Base-by-base conservation (phyloP, 1,140 invertebrate genomes). In the Latrodectus geometricus region DNA sequence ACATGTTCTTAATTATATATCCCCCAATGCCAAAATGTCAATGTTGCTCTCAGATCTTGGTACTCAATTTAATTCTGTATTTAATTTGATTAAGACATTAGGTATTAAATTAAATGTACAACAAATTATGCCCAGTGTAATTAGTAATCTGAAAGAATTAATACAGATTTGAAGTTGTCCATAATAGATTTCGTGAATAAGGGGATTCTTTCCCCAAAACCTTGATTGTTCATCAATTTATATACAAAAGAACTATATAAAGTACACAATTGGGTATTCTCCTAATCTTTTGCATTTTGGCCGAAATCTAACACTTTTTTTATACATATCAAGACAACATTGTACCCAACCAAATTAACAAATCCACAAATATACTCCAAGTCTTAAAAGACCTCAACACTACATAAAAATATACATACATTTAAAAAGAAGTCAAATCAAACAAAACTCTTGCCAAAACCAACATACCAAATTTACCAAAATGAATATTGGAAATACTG, bases 281-380 rank as follows among this genome's bases (percentile, higher is more conserved):
- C 72, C 23, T 11, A 74, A 74, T n/a, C 23, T 74, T 49, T 8
- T 74, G 8, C 23, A 74, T 50, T 49, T 74, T n/a, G 72, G 72
- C 9, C 2, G 72, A 35, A 8, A 74, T 2, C 4, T 48, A 35
- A 54, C 23, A 1, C 48, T 74, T 15, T 17, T 74, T 12, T 15
- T 8, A 74, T 49, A 74, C 68, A 4, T 69, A 15, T 69, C 11
- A 69, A 11, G 12, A 7, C 1, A n/a, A 23, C 3, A 8, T 69
- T 21, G 2, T 11, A 4, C 17, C 21, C 15, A 11, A 21, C 21
- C 17, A 69, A n/a, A 11, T 69, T 20, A 4, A n/a, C 2, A 9
- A 15, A n/a, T n/a, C 4, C 4, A 15, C 17, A 3, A 3, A 69
- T 8, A 23, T 69, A 9, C 17, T 3, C 15, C n/a, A 11, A 69